Percentiles rank a stretch among this genome's conserved stretches.
phyloP scores from a whole-genome alignment of 37 sponge, comb jelly and placozoan species.

The Geodia barretti region DNA sequence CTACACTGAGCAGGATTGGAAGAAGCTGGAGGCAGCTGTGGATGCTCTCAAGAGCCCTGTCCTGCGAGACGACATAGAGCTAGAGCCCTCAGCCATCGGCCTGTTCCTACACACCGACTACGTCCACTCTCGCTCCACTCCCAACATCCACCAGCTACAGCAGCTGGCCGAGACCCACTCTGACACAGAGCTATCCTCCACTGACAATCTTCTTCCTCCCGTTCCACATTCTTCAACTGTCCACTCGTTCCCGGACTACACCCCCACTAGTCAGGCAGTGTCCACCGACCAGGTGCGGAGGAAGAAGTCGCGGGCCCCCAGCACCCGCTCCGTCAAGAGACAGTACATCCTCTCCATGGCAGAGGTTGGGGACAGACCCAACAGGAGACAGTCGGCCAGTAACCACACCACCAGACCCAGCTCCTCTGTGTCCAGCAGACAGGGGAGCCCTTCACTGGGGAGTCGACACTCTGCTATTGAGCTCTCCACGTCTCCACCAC shows the following conservation, averaged over 20 bases:
- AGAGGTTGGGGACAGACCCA: neutral
- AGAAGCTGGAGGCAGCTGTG: conserved; percentile 62
- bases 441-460: neutral
- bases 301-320: neutral
- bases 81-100: conserved; percentile 45
- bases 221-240: neutral
- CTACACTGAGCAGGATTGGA: conserved; percentile 49
- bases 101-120: conserved; percentile 38
- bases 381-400: neutral
- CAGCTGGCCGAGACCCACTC: neutral
- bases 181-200: neutral
- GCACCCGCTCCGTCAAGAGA: neutral
- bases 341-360: neutral
- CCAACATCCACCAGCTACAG: conserved; percentile 19
- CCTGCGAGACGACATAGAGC: conserved; percentile 8
- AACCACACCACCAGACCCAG: neutral
- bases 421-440: neutral
- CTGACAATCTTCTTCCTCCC: neutral
- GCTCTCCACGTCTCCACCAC: too few species aligned
- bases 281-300: neutral
- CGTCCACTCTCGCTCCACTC: conserved; percentile 53
- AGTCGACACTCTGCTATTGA: too few species aligned
- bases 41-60: conserved; percentile 31
- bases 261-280: neutral
- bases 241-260: neutral